phyloP scores from a whole-genome alignment of 2,888 invertebrate species.

The Stramonita haemastoma region DNA sequence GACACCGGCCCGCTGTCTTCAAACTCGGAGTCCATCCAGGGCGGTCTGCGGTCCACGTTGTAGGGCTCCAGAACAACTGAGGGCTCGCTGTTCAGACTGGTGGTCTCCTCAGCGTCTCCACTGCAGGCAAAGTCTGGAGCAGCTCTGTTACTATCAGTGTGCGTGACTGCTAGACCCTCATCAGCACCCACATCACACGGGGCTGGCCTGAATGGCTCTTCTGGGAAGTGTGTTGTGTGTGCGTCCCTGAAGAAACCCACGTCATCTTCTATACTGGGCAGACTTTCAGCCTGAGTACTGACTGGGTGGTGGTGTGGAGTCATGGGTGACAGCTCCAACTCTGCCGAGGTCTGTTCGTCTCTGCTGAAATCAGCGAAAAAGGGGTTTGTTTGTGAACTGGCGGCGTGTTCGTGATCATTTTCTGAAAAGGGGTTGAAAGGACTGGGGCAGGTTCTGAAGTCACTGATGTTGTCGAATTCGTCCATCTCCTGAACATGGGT shows the following conservation, averaged over 20 bases:
- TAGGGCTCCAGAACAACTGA: conserved; percentile 59
- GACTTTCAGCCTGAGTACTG: not conserved
- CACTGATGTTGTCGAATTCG: not conserved
- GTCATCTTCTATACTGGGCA: not conserved
- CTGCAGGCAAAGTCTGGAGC: not conserved
- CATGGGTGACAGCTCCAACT: not conserved
- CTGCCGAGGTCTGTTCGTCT: not conserved
- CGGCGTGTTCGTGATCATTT: not conserved
- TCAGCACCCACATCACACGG: not conserved
- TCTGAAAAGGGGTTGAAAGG: not conserved
- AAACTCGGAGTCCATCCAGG: conserved; percentile 57
- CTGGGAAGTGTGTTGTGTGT: not conserved
- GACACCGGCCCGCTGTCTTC: conserved; percentile 5
- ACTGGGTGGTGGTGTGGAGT: not conserved
- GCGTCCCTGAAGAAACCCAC: not conserved
- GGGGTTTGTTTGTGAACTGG: not conserved
- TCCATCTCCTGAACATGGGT: not conserved
- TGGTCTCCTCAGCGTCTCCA: conserved; percentile 31
- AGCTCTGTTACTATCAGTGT: not conserved
- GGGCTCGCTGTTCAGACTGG: conserved; percentile 49
- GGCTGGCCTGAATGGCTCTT: not conserved
- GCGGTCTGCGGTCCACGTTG: conserved; percentile 52
- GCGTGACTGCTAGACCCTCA: not conserved
- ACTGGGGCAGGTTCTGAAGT: not conserved
- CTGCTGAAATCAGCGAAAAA: not conserved